These are phyloP conservation scores for Aphelocoma californica DNA, from an alignment of 2,797 vertebrate species.

Conservation along the genomic window DNA sequence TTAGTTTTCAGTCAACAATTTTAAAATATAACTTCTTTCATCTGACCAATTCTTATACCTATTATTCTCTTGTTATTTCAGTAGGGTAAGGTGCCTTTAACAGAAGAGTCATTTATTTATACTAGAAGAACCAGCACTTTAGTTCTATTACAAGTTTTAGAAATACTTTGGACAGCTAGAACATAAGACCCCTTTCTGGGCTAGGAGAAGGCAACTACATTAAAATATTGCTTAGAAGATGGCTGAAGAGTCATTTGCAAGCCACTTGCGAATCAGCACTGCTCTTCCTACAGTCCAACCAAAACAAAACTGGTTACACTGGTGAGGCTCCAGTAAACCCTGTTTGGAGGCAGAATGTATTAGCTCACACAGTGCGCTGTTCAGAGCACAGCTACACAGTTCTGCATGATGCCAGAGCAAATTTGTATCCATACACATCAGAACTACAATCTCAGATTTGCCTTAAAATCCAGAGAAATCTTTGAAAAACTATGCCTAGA, in stretches of 20 bases:
- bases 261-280: not conserved
- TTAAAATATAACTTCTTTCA: not conserved
- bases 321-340: not conserved
- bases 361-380: not conserved
- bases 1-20: not conserved
- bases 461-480: not conserved
- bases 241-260: not conserved
- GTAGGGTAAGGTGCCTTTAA: not conserved
- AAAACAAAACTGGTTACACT: not conserved
- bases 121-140: not conserved
- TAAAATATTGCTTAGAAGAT: not conserved
- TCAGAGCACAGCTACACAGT: not conserved
- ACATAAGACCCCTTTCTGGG: not conserved
- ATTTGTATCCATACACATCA: not conserved
- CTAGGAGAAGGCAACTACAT: not conserved
- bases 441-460: not conserved
- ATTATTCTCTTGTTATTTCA: not conserved
- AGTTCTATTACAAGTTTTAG: not conserved
- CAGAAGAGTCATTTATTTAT: not conserved
- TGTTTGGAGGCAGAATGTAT: not conserved
- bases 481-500: not conserved
- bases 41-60: not conserved
- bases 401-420: not conserved
- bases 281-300: not conserved
- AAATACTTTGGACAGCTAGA: not conserved